Base-by-base conservation (phyloP, 2,888 invertebrate genomes). In the Xestia rhomboidea region DNA sequence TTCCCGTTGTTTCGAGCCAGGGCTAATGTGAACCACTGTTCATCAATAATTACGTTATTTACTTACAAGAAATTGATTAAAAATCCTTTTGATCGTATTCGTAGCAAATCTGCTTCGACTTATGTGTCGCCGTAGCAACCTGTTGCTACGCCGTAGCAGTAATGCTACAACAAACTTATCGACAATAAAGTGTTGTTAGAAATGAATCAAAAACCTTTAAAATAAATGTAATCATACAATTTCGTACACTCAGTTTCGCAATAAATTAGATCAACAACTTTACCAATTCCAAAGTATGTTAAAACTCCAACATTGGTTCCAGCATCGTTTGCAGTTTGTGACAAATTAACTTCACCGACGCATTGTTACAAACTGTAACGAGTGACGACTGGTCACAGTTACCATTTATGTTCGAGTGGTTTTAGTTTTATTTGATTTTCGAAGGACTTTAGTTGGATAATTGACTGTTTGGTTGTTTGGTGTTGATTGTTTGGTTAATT, bases 261-360 rank as follows among this genome's bases (percentile, higher is more conserved):
- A 60, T 27, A 68, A 51, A 27, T 64, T 49, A 13, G 1, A 38
- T 46, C 34, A 41, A 24, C 54, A 74, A 81, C 75, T 64, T 81
- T 62, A 57, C 18, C 46, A 57, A 68, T 57, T 74, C 41, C 64
- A 30, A 62, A 8, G 11, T 44, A 6, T 5, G 2, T 30, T 38
- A 30, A 68, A 41, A 67, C 38, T 67, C 13, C 15, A 46, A 69
- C 38, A 63, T 64, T 51, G 13, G 24, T 49, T 44, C 41, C 49
- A 34, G 30, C 46, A 24, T 73, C 46, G 27, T 57, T 67, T 30
- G 15, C 69, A 69, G 44, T 72, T 68, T 54, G 73, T 67, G 27
- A 81, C 68, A 67, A 84, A 83, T 73, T 71, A 80, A 73, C 68
- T 84, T 76, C 41, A 44, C 27, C 8, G 18, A 18, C 13, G 41